phyloP scores from a whole-genome alignment of 1,140 invertebrate genomes.

The Conus betulinus region DNA sequence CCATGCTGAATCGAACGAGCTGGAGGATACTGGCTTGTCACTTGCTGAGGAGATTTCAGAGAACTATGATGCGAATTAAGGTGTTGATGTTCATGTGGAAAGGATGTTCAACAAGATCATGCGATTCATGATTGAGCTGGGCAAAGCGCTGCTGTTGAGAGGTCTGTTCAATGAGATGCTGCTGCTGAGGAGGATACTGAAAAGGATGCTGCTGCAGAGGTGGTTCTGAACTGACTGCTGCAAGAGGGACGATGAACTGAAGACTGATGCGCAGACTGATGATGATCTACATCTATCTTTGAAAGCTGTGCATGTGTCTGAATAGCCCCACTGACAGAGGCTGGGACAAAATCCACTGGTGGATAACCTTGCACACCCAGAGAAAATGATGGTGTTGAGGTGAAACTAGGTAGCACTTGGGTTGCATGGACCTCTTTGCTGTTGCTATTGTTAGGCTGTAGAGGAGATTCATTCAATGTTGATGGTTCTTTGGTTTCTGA shows the following conservation, averaged over 20 bases:
- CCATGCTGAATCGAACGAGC: too few relatives aligned
- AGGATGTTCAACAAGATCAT: too few relatives aligned
- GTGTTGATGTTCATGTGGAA: too few relatives aligned
- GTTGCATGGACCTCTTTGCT: not conserved
- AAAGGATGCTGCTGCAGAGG: not conserved
- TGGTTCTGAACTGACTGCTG: not conserved
- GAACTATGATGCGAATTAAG: too few relatives aligned
- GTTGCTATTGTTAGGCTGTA: conserved; percentile 42
- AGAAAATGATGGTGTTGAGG: not conserved
- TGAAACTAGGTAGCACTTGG: not conserved
- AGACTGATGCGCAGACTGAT: not conserved
- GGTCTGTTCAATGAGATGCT: not conserved
- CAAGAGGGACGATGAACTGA: not conserved
- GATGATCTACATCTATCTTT: not conserved
- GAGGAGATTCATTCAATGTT: not conserved
- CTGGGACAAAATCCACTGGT: not conserved
- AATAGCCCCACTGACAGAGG: not conserved
- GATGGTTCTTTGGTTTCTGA: not conserved
- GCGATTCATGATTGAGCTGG: conserved; percentile 15
- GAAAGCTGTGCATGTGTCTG: not conserved
- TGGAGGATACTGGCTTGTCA: too few relatives aligned
- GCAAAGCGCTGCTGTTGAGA: conserved; percentile 35
- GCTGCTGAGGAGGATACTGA: conserved; percentile 16
- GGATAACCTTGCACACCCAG: not conserved
- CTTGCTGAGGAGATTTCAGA: too few relatives aligned